Evolutionary conservation across 2,797 vertebrate species (phyloP).

Genomic region (Scolopax bukidnonensis): DNA sequence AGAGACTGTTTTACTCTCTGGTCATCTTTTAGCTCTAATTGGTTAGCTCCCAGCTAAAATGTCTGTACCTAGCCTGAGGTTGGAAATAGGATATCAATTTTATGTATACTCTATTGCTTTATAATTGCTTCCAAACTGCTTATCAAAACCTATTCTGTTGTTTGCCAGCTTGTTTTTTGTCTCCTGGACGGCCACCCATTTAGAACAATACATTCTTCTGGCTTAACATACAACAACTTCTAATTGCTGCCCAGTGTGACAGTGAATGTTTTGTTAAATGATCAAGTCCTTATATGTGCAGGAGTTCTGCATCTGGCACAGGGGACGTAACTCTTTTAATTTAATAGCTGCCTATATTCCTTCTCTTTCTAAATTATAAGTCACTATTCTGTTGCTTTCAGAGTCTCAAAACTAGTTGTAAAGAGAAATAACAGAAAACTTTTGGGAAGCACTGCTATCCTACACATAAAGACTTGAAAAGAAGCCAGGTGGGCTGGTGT

Average conservation of each 20-base stretch:
- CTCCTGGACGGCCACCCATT: neutral
- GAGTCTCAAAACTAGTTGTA: constrained; percentile 2
- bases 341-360: neutral
- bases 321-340: neutral
- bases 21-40: neutral
- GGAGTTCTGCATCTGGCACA: neutral
- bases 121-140: neutral
- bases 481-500: neutral
- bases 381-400: neutral
- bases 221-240: neutral
- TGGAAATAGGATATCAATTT: neutral
- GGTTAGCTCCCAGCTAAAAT: neutral
- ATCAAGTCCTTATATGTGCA: neutral
- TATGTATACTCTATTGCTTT: neutral
- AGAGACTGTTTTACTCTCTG: neutral
- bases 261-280: neutral
- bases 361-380: neutral
- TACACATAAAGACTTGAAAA: neutral
- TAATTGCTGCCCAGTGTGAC: neutral
- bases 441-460: neutral
- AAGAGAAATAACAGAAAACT: constrained; percentile 5
- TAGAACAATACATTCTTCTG: neutral
- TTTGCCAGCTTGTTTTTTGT: neutral
- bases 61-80: neutral
- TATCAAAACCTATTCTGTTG: neutral